These are phyloP conservation scores for Pammene aurita DNA, from an alignment of 2,888 invertebrate genomes.

Conservation along the genomic window DNA sequence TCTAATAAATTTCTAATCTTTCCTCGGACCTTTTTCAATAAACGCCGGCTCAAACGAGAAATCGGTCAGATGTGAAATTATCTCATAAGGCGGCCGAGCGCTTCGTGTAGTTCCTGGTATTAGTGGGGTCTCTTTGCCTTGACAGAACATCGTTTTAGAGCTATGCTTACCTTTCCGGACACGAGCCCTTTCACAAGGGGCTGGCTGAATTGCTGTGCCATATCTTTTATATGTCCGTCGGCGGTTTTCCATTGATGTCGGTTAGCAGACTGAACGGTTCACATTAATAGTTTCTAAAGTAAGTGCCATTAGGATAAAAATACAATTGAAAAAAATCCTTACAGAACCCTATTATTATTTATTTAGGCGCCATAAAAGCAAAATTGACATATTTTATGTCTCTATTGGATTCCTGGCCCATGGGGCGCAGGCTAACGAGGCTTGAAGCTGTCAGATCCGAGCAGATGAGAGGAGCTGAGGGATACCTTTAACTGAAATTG, in stretches of 20 bases:
- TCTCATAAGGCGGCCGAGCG: constrained; percentile 31
- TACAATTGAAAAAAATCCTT: neutral
- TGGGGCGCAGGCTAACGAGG: constrained; percentile 30
- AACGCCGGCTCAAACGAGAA: constrained; percentile 49
- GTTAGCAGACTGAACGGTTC: neutral
- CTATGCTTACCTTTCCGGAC: neutral
- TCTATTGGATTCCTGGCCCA: constrained; percentile 23
- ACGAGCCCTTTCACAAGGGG: neutral
- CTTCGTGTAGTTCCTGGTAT: constrained; percentile 4
- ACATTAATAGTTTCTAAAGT: neutral
- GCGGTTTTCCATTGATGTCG: neutral
- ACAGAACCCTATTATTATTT: constrained; percentile 18
- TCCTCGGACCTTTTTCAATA: constrained; percentile 53
- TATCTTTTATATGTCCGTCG: neutral
- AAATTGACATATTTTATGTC: constrained; percentile 16
- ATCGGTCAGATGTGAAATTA: constrained; percentile 48
- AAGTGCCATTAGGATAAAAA: too few species aligned
- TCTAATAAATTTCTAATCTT: constrained; percentile 60
- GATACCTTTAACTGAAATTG: constrained; percentile 33
- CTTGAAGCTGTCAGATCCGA: constrained; percentile 34
- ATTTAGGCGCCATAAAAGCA: neutral
- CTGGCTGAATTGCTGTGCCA: neutral
- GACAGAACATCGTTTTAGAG: constrained; percentile 4
- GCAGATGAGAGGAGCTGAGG: constrained; percentile 16
- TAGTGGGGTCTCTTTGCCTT: constrained; percentile 15